Conservation (phyloP, 2,888 invertebrate species). For the Nycteola revayana region DNA sequence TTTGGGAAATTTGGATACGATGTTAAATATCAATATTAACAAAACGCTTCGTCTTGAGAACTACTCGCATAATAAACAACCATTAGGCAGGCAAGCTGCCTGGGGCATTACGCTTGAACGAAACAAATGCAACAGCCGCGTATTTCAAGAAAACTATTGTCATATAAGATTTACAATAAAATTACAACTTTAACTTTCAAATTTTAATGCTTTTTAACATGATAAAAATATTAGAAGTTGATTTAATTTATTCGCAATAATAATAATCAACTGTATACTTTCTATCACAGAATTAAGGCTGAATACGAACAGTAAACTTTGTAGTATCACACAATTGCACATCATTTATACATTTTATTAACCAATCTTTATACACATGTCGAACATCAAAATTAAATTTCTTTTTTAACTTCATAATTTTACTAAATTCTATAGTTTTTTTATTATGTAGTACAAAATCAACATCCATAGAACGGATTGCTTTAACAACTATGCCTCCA, state of each 20-base stretch:
- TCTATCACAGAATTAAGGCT: constrained; percentile 31
- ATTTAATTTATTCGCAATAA: constrained; percentile 5
- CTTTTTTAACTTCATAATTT: constrained; percentile 52
- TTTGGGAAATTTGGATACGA: too few species aligned
- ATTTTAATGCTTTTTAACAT: not conserved
- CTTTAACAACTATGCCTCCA: constrained; percentile 74
- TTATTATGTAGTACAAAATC: constrained; percentile 63
- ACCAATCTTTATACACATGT: constrained; percentile 67
- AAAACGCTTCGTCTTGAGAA: too few species aligned
- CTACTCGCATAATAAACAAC: too few species aligned
- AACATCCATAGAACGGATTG: constrained; percentile 53
- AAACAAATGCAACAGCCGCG: too few species aligned
- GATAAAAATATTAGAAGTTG: constrained; percentile 10
- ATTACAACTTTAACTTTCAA: too few species aligned
- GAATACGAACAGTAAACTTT: constrained; percentile 53
- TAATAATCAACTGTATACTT: constrained; percentile 11
- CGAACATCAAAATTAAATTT: constrained; percentile 46
- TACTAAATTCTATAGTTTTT: constrained; percentile 43
- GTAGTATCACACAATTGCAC: constrained; percentile 52
- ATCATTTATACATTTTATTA: constrained; percentile 62
- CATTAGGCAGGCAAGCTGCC: too few species aligned
- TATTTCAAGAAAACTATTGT: too few species aligned
- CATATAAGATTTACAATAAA: too few species aligned
- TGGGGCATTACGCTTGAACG: too few species aligned
- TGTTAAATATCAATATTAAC: too few species aligned